A percentile compares a stretch with the other conserved stretches of the same genome.
Evolutionary conservation across 2,797 vertebrate species (phyloP).

Genomic region (Ibycter americanus): DNA sequence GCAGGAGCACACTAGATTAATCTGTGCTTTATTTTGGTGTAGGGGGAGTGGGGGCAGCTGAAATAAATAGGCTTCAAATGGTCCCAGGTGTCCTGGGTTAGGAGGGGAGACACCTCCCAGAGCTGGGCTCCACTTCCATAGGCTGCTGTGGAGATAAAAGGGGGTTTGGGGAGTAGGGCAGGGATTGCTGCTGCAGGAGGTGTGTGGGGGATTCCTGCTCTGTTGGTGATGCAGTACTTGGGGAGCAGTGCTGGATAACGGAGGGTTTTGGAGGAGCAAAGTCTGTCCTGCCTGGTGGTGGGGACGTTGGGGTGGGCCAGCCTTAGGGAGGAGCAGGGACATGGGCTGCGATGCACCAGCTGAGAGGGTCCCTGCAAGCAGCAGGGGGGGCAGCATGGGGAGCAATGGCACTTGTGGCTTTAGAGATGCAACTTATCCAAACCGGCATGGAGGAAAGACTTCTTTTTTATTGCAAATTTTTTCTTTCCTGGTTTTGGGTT

Average conservation of each 20-base stretch:
- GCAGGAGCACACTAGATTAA: fast-evolving
- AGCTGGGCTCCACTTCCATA: background rate
- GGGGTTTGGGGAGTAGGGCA: fast-evolving
- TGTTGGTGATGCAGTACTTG: fast-evolving
- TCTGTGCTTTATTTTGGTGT: fast-evolving
- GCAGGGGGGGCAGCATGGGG: background rate
- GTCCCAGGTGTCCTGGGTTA: background rate
- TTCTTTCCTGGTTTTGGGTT: fast-evolving
- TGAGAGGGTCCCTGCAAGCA: background rate
- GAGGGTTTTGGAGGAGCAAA: background rate
- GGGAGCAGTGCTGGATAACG: background rate
- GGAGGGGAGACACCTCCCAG: background rate
- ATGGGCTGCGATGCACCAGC: fast-evolving
- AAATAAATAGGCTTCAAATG: background rate
- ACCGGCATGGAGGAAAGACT: background rate
- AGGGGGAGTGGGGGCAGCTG: fast-evolving
- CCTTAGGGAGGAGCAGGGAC: background rate
- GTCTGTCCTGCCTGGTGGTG: fast-evolving
- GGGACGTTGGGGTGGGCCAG: too few relatives aligned
- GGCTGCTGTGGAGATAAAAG: background rate
- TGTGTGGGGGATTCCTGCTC: background rate
- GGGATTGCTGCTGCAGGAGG: background rate
- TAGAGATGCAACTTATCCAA: background rate
- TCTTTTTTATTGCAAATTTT: fast-evolving
- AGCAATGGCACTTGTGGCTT: background rate